Conservation (phyloP, 2,888 invertebrate genomes). For the Pterobdella sp. region DNA sequence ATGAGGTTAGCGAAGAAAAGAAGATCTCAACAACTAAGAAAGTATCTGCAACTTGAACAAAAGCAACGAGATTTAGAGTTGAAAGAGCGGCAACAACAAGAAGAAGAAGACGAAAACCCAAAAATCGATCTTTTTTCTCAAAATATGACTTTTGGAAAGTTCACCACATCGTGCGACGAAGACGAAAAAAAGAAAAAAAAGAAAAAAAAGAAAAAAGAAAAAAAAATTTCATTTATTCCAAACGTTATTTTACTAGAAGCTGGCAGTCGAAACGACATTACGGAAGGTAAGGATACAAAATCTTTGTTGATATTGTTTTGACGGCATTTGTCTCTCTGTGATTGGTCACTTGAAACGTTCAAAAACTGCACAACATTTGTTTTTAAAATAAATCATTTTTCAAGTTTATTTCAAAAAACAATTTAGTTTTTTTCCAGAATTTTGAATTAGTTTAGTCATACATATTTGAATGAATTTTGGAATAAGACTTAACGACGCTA, state of each 20-base stretch:
- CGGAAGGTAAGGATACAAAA: constrained; percentile 95
- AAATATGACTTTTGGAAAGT: constrained; percentile 6
- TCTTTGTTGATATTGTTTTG: too few species aligned
- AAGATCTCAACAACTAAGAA: constrained; percentile 75
- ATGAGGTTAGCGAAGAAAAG: constrained; percentile 72
- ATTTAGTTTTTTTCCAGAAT: too few species aligned
- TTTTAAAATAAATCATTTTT: too few species aligned
- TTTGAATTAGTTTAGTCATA: too few species aligned
- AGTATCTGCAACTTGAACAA: constrained; percentile 65
- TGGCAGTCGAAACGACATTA: constrained; percentile 89
- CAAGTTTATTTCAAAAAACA: too few species aligned
- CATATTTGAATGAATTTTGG: too few species aligned
- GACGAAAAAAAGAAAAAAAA: neutral
- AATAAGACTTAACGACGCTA: too few species aligned
- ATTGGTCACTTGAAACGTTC: neutral
- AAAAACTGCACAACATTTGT: neutral
- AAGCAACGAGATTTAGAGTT: constrained; percentile 51
- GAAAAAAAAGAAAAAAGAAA: constrained; percentile 31
- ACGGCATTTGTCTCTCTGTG: neutral
- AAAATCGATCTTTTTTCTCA: neutral
- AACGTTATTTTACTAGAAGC: constrained; percentile 93
- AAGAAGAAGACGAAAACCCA: constrained; percentile 5
- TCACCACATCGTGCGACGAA: constrained; percentile 1
- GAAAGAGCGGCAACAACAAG: neutral
- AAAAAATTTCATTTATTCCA: constrained; percentile 54